These are phyloP conservation scores for Siniperca knerii DNA, from an alignment of 2,113 vertebrate species.

Conservation along the genomic window DNA sequence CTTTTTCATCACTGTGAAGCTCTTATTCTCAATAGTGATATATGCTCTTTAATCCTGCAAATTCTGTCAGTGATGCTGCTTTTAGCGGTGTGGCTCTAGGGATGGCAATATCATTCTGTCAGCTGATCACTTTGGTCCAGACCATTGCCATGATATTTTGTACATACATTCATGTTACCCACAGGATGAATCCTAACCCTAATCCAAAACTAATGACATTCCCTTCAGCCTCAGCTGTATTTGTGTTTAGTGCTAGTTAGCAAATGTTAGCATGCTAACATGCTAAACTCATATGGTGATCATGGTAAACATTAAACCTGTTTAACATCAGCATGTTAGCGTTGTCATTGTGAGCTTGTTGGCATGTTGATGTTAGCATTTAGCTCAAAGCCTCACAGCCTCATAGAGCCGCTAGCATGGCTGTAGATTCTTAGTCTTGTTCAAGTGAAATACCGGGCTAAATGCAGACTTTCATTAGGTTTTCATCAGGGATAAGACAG, in stretches of 20 bases:
- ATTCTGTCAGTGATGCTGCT: neutral
- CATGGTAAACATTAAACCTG: neutral
- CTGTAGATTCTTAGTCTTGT: neutral
- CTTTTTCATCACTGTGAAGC: neutral
- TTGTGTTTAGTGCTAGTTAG: too few relatives aligned
- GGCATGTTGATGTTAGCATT: neutral
- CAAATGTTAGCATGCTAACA: neutral
- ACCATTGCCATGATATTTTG: neutral
- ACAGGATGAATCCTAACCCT: neutral
- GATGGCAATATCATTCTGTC: neutral
- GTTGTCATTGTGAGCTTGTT: neutral
- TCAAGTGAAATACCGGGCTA: neutral
- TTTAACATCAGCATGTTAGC: neutral
- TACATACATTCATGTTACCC: neutral
- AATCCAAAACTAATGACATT: too few relatives aligned
- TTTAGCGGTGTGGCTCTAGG: neutral
- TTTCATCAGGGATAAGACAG: neutral
- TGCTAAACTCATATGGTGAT: neutral
- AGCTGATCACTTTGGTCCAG: neutral
- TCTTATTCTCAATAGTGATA: neutral
- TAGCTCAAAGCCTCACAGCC: neutral
- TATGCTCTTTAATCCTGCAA: neutral
- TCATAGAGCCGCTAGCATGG: neutral
- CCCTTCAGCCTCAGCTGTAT: too few relatives aligned
- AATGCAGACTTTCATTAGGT: neutral